phyloP scores from a whole-genome alignment of 2,888 invertebrate species.

The Dexiosoma caninum region DNA sequence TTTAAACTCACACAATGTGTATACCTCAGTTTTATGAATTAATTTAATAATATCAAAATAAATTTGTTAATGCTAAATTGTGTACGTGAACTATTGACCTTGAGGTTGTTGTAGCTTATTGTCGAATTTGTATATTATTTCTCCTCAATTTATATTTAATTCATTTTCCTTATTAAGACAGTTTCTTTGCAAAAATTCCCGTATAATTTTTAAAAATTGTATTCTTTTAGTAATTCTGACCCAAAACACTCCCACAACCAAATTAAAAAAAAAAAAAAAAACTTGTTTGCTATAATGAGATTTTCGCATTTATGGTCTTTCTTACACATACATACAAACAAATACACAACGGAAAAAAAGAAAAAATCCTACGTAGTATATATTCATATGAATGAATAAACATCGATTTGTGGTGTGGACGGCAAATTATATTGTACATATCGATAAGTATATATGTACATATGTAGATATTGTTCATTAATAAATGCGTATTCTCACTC shows the following conservation, averaged over 20 bases:
- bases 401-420: conserved; percentile 19
- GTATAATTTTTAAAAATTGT: too few species aligned
- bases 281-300: neutral
- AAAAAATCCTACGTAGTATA: neutral
- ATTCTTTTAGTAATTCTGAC: neutral
- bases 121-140: conserved; percentile 22
- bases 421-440: too few species aligned
- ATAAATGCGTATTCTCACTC: conserved; percentile 39
- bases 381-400: conserved; percentile 3
- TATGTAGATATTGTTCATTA: conserved; percentile 31
- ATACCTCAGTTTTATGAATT: too few species aligned
- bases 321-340: neutral
- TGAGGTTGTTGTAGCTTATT: conserved; percentile 40
- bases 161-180: neutral
- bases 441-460: too few species aligned
- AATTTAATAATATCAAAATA: neutral
- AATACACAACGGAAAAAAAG: neutral
- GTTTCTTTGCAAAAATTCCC: too few species aligned
- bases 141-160: neutral
- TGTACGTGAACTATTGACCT: conserved; percentile 47
- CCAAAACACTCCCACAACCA: neutral
- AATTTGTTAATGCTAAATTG: conserved; percentile 19
- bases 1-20: too few species aligned
- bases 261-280: neutral
- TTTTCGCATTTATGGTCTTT: too few species aligned